A percentile compares a stretch with the other conserved stretches of the same genome.
Conservation (phyloP, 2,888 invertebrate species). For the Brassicogethes aeneus region DNA sequence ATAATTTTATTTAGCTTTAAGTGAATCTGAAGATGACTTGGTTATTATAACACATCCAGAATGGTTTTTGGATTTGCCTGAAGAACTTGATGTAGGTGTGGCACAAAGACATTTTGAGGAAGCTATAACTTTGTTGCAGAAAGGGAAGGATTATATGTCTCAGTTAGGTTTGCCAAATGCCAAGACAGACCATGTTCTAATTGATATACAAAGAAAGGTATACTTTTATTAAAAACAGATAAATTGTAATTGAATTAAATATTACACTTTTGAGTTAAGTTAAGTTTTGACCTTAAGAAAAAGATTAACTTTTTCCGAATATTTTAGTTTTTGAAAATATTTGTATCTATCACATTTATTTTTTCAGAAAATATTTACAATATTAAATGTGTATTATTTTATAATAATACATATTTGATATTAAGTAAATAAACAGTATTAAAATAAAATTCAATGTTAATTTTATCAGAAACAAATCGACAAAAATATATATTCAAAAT, state of each 20-base stretch:
- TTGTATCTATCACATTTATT: too few relatives aligned
- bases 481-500: too few relatives aligned
- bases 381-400: too few relatives aligned
- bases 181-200: slow-evolving; percentile 39
- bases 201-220: slow-evolving; percentile 43
- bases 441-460: too few relatives aligned
- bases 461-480: too few relatives aligned
- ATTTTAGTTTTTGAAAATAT: too few relatives aligned
- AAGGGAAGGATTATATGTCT: slow-evolving; percentile 48
- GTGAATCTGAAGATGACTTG: slow-evolving; percentile 37
- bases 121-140: slow-evolving; percentile 73
- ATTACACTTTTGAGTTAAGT: neutral
- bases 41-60: slow-evolving; percentile 50
- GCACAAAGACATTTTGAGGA: slow-evolving; percentile 95
- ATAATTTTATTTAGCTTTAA: too few relatives aligned
- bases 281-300: neutral
- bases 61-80: slow-evolving; percentile 85
- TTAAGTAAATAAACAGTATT: too few relatives aligned
- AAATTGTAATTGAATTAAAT: slow-evolving; percentile 1
- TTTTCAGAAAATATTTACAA: too few relatives aligned
- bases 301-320: too few relatives aligned
- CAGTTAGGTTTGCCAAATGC: slow-evolving; percentile 27
- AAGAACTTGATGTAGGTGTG: slow-evolving; percentile 90
- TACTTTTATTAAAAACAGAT: slow-evolving; percentile 13
- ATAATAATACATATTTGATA: too few relatives aligned